Evolutionary conservation across 2,888 invertebrate species (phyloP).

Genomic region (Calameuta idolon): DNA sequence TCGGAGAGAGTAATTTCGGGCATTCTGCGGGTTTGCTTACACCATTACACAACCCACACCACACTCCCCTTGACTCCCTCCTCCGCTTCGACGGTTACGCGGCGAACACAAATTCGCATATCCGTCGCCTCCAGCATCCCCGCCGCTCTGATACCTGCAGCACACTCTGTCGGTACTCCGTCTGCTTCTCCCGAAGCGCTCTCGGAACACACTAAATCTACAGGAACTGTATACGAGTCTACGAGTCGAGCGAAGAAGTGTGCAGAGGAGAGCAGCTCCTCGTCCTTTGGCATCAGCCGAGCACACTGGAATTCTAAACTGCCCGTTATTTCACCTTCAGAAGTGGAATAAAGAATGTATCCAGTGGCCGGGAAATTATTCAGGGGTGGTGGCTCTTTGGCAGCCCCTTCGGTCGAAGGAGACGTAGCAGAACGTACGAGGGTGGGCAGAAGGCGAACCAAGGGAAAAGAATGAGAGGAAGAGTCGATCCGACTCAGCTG

Average conservation of each 20-base stretch:
- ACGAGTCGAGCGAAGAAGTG: no score
- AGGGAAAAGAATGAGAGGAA: background rate
- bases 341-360: slow-evolving; percentile 46
- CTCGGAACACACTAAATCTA: no score
- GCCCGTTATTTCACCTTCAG: slow-evolving; percentile 9
- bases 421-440: background rate
- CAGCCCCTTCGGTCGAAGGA: no score
- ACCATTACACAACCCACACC: slow-evolving; percentile 28
- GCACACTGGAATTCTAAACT: no score
- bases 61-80: no score
- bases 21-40: slow-evolving; percentile 65
- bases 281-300: no score
- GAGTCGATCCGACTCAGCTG: slow-evolving; percentile 6
- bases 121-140: slow-evolving; percentile 2
- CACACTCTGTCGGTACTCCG: no score
- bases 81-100: slow-evolving; percentile 4
- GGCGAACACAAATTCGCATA: slow-evolving; percentile 40
- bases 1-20: slow-evolving; percentile 62
- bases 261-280: no score
- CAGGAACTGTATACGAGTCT: no score
- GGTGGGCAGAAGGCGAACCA: slow-evolving; percentile 1
- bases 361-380: slow-evolving; percentile 50
- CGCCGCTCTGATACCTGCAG: no score
- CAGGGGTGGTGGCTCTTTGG: slow-evolving; percentile 38
- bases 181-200: no score